Percentiles rank a stretch among this genome's conserved stretches.
Evolutionary conservation across 2,888 invertebrate species (phyloP).

Genomic region (Tortrix viridana): DNA sequence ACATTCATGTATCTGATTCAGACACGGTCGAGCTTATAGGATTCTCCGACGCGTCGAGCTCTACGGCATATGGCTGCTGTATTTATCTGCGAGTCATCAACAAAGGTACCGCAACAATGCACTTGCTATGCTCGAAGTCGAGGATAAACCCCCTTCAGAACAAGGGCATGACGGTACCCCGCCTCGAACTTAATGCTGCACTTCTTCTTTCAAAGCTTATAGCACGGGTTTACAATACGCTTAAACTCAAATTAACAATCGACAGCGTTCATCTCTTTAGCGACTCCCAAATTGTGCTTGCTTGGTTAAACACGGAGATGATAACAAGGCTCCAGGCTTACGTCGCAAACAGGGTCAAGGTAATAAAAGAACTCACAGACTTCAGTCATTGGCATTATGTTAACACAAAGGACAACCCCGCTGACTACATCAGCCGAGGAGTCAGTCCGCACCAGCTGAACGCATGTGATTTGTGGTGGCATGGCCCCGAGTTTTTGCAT

Average conservation of each 20-base stretch:
- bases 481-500: constrained; percentile 14
- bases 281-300: constrained; percentile 5
- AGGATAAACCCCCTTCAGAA: constrained; percentile 1
- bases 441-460: constrained; percentile 21
- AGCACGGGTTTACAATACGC: neutral
- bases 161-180: neutral
- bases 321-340: neutral
- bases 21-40: too few species aligned
- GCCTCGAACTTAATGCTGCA: constrained; percentile 1
- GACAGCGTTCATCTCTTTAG: neutral
- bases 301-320: constrained; percentile 2
- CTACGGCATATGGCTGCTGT: too few species aligned
- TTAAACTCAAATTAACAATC: neutral
- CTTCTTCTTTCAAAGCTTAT: constrained; percentile 1
- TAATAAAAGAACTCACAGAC: constrained; percentile 24
- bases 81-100: too few species aligned
- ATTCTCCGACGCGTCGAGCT: too few species aligned
- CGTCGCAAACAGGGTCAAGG: constrained; percentile 18
- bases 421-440: constrained; percentile 37
- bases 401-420: constrained; percentile 35
- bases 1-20: too few species aligned
- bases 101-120: too few species aligned
- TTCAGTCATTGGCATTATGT: constrained; percentile 34
- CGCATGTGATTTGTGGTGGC: constrained; percentile 25
- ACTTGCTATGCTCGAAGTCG: constrained; percentile 9